These are phyloP conservation scores for Cichlasoma orientale DNA, from an alignment of 2,797 vertebrate species.

Conservation along the genomic window DNA sequence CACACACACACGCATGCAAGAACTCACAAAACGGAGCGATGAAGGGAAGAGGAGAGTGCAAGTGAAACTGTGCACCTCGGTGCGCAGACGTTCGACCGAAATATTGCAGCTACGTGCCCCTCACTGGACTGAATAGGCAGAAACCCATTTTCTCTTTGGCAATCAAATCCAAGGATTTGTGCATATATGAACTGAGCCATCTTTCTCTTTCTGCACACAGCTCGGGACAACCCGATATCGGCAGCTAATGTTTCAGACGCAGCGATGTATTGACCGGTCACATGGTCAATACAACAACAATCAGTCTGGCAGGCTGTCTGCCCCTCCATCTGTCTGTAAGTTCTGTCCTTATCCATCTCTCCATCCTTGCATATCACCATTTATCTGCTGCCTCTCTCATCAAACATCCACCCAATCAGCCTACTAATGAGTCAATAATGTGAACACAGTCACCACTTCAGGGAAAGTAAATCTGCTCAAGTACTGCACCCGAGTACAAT, in stretches of 20 bases:
- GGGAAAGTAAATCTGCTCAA: not conserved
- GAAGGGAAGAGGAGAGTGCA: constrained; percentile 60
- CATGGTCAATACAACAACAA: constrained; percentile 60
- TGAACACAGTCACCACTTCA: not conserved
- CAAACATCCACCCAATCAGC: not conserved
- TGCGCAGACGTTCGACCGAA: constrained; percentile 37
- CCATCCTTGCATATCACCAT: not conserved
- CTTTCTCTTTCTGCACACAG: constrained; percentile 17
- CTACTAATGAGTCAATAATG: not conserved
- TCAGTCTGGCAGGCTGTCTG: constrained; percentile 48
- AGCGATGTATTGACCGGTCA: constrained; percentile 56
- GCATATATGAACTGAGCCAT: not conserved
- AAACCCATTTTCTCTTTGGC: not conserved
- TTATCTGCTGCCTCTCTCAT: not conserved
- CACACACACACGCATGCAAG: constrained; percentile 11
- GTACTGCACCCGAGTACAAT: not conserved
- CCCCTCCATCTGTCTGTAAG: constrained; percentile 35
- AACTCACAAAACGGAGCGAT: constrained; percentile 53
- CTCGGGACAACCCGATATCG: constrained; percentile 39
- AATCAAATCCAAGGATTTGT: not conserved
- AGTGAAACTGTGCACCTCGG: constrained; percentile 68
- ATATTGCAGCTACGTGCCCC: constrained; percentile 48
- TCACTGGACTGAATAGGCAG: constrained; percentile 2
- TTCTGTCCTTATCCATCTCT: not conserved
- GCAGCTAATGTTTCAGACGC: constrained; percentile 51